Evolutionary conservation across 2,888 invertebrate species (phyloP).

Genomic region (Sinodicranocentrus sp.): DNA sequence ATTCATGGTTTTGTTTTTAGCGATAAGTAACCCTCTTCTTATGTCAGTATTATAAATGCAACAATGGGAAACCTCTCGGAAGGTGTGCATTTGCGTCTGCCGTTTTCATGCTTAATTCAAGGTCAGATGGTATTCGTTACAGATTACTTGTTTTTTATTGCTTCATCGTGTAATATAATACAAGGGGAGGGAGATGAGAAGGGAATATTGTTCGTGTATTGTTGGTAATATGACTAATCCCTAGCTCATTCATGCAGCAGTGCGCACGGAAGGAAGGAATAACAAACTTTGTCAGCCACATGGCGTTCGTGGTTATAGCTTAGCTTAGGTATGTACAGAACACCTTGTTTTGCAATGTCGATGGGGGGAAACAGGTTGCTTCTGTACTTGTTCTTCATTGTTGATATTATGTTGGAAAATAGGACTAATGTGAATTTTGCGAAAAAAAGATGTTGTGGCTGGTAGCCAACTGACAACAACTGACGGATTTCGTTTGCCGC

Average conservation of each 20-base stretch:
- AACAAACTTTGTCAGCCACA: not conserved
- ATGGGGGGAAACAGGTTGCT: constrained; percentile 18
- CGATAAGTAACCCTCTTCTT: too few species aligned
- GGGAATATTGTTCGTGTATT: not conserved
- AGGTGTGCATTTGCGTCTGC: too few species aligned
- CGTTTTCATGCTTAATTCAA: not conserved
- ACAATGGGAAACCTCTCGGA: too few species aligned
- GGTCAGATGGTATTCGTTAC: constrained; percentile 9
- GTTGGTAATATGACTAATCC: not conserved
- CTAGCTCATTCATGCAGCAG: not conserved
- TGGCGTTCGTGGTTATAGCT: not conserved
- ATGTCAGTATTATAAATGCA: too few species aligned
- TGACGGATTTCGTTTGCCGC: too few species aligned
- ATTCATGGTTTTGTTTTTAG: not conserved
- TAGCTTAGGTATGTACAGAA: not conserved
- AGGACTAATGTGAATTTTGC: too few species aligned
- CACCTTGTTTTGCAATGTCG: not conserved
- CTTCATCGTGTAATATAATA: not conserved
- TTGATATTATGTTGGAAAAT: too few species aligned
- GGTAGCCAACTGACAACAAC: too few species aligned
- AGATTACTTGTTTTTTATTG: not conserved
- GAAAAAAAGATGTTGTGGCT: too few species aligned
- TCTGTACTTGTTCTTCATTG: not conserved
- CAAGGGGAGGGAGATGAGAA: not conserved
- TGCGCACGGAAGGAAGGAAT: constrained; percentile 23